Percentiles rank a stretch among this genome's conserved stretches.
phyloP scores from a whole-genome alignment of 2,888 invertebrate species.

The Orthosia gracilis region DNA sequence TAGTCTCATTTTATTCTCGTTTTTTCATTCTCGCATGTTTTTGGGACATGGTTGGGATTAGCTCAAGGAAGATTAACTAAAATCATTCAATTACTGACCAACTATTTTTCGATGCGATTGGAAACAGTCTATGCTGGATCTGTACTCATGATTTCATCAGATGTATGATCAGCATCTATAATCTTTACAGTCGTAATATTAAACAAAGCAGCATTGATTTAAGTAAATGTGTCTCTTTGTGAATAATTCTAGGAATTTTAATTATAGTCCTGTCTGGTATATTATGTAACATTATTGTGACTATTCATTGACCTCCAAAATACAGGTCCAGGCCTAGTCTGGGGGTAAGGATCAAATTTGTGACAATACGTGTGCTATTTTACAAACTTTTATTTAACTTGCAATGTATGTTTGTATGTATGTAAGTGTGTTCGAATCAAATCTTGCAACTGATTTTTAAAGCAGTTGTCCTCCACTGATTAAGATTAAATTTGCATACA shows the following conservation, averaged over 20 bases:
- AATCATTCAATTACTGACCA: background rate
- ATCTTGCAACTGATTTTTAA: too few species aligned
- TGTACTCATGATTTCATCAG: slow-evolving; percentile 6
- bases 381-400: too few species aligned
- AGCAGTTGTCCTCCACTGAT: too few species aligned
- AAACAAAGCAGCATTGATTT: slow-evolving; percentile 3
- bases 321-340: too few species aligned
- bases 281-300: background rate
- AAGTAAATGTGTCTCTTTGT: background rate
- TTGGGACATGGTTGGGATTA: background rate
- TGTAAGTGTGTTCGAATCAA: too few species aligned
- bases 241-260: background rate
- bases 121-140: background rate
- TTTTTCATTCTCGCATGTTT: background rate
- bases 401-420: too few species aligned
- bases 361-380: too few species aligned
- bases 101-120: background rate
- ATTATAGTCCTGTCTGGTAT: slow-evolving; percentile 1
- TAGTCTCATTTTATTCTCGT: background rate
- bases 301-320: too few species aligned
- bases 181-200: slow-evolving; percentile 3
- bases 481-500: too few species aligned
- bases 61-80: background rate
- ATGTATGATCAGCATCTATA: background rate
- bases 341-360: too few species aligned